Base-by-base conservation (phyloP, 2,888 invertebrate genomes). In the Sipha maydis region DNA sequence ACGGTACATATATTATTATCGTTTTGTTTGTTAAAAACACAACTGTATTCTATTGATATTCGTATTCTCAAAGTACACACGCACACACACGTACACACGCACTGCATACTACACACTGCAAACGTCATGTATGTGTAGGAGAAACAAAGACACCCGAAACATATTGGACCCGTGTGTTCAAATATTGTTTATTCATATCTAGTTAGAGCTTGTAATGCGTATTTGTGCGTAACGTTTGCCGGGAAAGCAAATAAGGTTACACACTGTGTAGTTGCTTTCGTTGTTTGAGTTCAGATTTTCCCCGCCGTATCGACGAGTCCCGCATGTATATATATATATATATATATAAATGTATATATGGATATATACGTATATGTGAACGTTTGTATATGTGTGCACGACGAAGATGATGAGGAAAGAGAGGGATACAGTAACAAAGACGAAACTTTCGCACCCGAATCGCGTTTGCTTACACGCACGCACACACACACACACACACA, bases 271-370 rank as follows among this genome's bases (percentile, higher is more conserved):
- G 85, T 85, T 85, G 71, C 85, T 79, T 86, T 79, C 71, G 79
- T 79, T 79, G 85, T 79, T 86, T 79, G 85, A 86, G 79, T 86
- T 86, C 54, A 71, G 85, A 86, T 86, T 86, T 78, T 3, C 78
- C 48, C 69, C 69, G 73, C 34, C n/a, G 17, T 61, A 61, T 61
- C 56, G 76, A 84, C 76, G 54, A 61, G 61, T 76, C 75, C 84
- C 84, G 84, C 84, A 84, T 84, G 14, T 76, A n/a, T 77, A 48
- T 38, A 19, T 34, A 11, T 28, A 4, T 61, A 25, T 1, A 4
- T 9, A 8, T 61, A 8, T 21, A 25, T 61, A 25, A 21, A 25
- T 61, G 7, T 61, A 25, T 61, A 25, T 61, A 25, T 61, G 19
- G 8, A 21, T 56, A 5, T 56, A n/a, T 21, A 21, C 25, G n/a